Evolutionary conservation across 2,888 invertebrate species (phyloP).

Genomic region (Trissolcus brochymenae): DNA sequence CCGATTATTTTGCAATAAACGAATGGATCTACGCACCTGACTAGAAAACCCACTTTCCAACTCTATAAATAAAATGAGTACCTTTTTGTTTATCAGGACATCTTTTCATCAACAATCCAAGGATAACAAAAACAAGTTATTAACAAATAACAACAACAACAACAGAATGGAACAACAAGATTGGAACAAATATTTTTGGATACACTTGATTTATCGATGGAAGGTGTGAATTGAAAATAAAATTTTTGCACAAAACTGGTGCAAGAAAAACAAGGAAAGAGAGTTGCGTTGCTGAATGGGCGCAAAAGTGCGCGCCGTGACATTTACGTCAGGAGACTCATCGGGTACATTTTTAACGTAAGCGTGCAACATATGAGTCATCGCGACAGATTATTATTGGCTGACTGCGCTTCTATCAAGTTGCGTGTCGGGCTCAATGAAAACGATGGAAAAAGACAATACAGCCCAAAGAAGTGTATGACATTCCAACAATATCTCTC

Average conservation of each 20-base stretch:
- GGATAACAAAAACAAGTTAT: too few species aligned
- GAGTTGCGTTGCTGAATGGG: constrained; percentile 8
- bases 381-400: constrained; percentile 55
- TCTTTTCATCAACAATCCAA: too few species aligned
- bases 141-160: too few species aligned
- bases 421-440: constrained; percentile 54
- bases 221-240: too few species aligned
- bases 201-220: too few species aligned
- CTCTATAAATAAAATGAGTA: too few species aligned
- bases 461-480: constrained; percentile 20
- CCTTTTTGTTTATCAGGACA: too few species aligned
- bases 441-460: constrained; percentile 32
- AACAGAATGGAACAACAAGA: too few species aligned
- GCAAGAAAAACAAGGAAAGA: not conserved
- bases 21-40: too few species aligned
- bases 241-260: not conserved
- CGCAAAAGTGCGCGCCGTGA: constrained; percentile 34
- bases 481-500: constrained; percentile 22
- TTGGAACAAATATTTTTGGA: too few species aligned
- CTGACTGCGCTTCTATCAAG: constrained; percentile 56
- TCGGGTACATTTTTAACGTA: constrained; percentile 56
- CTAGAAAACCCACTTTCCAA: too few species aligned
- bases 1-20: not conserved
- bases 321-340: constrained; percentile 53
- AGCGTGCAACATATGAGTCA: constrained; percentile 56